Base-by-base conservation (phyloP, 2,113 vertebrate genomes). In the Hyperopisus bebe region DNA sequence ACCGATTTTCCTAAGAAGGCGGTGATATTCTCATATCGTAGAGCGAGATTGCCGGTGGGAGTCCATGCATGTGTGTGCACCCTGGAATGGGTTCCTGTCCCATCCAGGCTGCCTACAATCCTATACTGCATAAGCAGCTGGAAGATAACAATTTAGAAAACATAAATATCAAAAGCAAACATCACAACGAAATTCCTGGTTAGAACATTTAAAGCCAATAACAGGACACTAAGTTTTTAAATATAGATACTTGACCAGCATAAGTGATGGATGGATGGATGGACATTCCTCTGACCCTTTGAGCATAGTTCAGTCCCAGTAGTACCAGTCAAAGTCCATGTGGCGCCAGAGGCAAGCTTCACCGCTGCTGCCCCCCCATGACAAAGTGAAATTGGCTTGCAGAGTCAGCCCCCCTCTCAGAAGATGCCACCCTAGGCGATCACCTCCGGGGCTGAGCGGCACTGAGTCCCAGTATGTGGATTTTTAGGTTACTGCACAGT, bases 1-100 rank as follows among this genome's bases (percentile, higher is more conserved):
- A 92, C 89, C 92, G 90, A 94, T 94, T 94, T 86, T 27, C 4
- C 44, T 47, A 47, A 86, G 44, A 31, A 31, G 47, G 4, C 24
- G 4, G 7, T 27, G 27, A n/a, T 86, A 86, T 86, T 86, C 15
- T 86, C 83, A 50, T 44, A 47, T 31, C 82, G 17, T 44, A 9
- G 17, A 84, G 82, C 7, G 0, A 44, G 19, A 84, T 46, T 10
- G 39, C 9, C 3, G 3, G 1, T 44, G 46, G 39, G 80, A 39
- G 39, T 44, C 35, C 39, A 5, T 70, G 62, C n/a, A 70, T 13
- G 62, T 13, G n/a, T 70, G 10, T 70, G 62, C 62, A 70, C 1
- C 62, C n/a, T 4, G 10, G n/a, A 66, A 66, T 66, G 62, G 62
- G 62, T 1, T 31, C 1, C 2, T 0, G 62, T 31, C 27, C 27